Evolutionary conservation across 1,140 invertebrate genomes (phyloP), one percentile per base, ranked within the genome.

Genomic region (Drosophila ercepeae): DNA sequence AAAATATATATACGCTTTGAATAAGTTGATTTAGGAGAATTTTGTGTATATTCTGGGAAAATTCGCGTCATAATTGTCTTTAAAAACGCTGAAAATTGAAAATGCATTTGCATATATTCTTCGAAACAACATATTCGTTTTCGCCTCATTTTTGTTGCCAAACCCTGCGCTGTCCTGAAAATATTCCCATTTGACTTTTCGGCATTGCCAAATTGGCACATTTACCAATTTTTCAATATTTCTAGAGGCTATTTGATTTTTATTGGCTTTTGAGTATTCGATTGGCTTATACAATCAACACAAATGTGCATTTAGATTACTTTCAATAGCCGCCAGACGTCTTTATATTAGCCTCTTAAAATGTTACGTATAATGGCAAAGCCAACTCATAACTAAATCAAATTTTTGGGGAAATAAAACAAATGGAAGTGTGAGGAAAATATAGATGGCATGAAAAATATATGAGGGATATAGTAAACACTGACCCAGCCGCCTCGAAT

Each of bases 51-150:
- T 73, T 76, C 51, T 60, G 42, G 32, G 32, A 54, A 50, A 67
- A 72, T 45, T 78, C 52, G 11, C 60, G 70, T 75, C 64, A 78
- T 75, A 78, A 60, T 50, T 68, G 29, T 29, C 60, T 64, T 50
- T 21, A 57, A 67, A 61, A 60, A 52, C 64, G 57, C 41, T 19
- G n/a, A 25, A 45, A 57, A 78, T 77, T 64, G 44, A 58, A 82
- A 75, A 50, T 67, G 76, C 70, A 83, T 78, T 71, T 65, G 29
- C 52, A 18, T 57, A 32, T 67, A 36, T 67, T 67, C 27, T 25
- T 34, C 23, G 44, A 42, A 44, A 44, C 29, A 64, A 50, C 19
- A 65, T 32, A 29, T 42, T 42, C 23, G 14, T 32, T 41, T 16
- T 36, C 23, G 34, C 19, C 42, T 23, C 29, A 16, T 14, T 52